phyloP scores from a whole-genome alignment of 1,140 invertebrate genomes.

The Dinothrombium tinctorium region DNA sequence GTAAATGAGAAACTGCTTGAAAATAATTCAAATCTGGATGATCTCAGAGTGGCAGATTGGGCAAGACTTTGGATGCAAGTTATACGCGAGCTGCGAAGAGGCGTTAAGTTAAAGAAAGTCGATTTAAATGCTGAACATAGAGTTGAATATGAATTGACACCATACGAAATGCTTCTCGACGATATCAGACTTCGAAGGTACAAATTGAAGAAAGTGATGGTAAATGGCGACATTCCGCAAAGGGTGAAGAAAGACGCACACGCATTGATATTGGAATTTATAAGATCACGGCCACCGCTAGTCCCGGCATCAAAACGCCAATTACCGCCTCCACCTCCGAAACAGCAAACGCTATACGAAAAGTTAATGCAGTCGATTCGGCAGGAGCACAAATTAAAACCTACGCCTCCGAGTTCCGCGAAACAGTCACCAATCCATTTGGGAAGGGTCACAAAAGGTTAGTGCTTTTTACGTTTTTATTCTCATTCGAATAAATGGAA shows the following conservation, averaged over 20 bases:
- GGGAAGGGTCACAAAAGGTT: no score
- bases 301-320: constrained; percentile 75
- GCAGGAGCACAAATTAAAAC: constrained; percentile 30
- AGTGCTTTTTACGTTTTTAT: no score
- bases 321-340: constrained; percentile 36
- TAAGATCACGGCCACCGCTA: constrained; percentile 71
- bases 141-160: constrained; percentile 81
- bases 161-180: constrained; percentile 89
- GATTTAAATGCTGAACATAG: constrained; percentile 20
- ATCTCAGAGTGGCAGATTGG: constrained; percentile 26
- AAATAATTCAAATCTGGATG: no score
- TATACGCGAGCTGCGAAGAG: constrained; percentile 48
- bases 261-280: constrained; percentile 83
- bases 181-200: constrained; percentile 72
- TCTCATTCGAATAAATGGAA: no score
- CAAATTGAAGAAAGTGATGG: constrained; percentile 30
- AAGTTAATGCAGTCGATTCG: constrained; percentile 67
- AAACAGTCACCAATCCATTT: no score
- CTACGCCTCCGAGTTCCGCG: constrained; percentile 11
- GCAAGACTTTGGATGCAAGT: constrained; percentile 89
- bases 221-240: constrained; percentile 49
- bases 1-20: no score
- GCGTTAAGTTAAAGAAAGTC: constrained; percentile 80
- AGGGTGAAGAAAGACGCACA: constrained; percentile 78
- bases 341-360: constrained; percentile 49